These are phyloP conservation scores for Euleptes europaea DNA, from an alignment of 2,113 vertebrate genomes.

Conservation along the genomic window DNA sequence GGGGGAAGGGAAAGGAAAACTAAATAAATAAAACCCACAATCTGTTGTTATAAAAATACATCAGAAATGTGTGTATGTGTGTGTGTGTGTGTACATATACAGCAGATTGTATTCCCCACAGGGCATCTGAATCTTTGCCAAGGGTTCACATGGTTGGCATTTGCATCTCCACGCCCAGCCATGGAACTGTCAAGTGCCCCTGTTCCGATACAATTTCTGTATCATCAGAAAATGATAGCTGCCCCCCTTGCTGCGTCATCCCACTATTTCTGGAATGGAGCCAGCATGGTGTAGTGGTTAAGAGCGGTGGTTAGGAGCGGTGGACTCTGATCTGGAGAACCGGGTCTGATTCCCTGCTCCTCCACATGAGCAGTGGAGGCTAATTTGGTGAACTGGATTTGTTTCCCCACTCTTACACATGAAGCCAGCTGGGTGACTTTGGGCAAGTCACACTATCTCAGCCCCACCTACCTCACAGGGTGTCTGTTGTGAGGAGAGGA, in stretches of 20 bases:
- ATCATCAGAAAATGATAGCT: background rate
- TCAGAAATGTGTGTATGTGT: background rate
- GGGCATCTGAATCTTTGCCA: conserved; percentile 54
- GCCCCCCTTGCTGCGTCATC: background rate
- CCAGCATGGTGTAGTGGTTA: no score
- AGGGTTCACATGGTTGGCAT: conserved; percentile 48
- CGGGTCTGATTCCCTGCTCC: no score
- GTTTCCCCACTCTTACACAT: no score
- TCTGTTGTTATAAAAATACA: conserved; percentile 62
- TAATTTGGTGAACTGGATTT: no score
- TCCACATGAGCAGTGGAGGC: no score
- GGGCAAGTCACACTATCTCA: no score
- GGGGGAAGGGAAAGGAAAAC: conserved; percentile 37
- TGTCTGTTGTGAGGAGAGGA: no score
- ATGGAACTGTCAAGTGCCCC: conserved; percentile 17
- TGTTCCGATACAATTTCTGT: conserved; percentile 7
- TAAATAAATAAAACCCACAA: conserved; percentile 68
- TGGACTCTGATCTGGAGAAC: no score
- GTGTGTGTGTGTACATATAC: conserved; percentile 28
- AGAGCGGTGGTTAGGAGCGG: no score
- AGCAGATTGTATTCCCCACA: conserved; percentile 66
- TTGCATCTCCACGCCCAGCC: conserved; percentile 44
- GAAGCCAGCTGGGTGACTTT: no score
- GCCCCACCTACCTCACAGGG: no score
- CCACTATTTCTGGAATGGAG: conserved; percentile 24